phyloP scores from a whole-genome alignment of 2,888 invertebrate species.

The Coecobrya sp. region DNA sequence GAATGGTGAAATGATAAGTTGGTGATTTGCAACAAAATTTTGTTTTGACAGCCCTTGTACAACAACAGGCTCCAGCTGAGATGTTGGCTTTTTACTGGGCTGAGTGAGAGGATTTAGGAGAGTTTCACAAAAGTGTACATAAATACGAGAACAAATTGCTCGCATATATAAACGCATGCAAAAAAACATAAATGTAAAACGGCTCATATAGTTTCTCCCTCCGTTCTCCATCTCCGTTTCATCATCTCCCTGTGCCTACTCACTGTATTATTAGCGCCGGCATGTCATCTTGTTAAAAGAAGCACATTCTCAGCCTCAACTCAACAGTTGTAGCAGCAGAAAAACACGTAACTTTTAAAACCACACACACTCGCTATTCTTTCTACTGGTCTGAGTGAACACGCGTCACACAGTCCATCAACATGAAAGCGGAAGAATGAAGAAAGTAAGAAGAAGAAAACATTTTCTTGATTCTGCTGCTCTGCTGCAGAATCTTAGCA shows the following conservation, averaged over 20 bases:
- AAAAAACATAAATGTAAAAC: conserved; percentile 31
- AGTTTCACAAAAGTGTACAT: neutral
- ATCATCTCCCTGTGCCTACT: neutral
- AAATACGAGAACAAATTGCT: conserved; percentile 8
- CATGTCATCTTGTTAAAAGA: neutral
- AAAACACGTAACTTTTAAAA: conserved; percentile 51
- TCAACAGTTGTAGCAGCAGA: neutral
- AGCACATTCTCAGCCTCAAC: neutral
- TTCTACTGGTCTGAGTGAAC: too few relatives aligned
- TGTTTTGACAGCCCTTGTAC: conserved; percentile 78
- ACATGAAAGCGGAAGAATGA: neutral
- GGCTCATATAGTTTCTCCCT: neutral
- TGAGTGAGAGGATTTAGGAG: conserved; percentile 52
- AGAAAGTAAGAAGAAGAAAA: neutral
- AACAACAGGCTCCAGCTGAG: conserved; percentile 64
- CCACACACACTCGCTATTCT: neutral
- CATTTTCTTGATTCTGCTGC: neutral
- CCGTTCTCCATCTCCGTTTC: neutral
- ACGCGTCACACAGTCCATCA: conserved; percentile 19
- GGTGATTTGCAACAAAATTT: conserved; percentile 74
- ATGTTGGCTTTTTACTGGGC: conserved; percentile 51
- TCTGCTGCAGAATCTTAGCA: neutral
- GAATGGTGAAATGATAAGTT: conserved; percentile 78
- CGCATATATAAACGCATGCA: neutral
- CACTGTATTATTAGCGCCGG: conserved; percentile 25